Evolutionary conservation across 2,797 vertebrate species (phyloP).

Genomic region (Sciurus vulgaris): DNA sequence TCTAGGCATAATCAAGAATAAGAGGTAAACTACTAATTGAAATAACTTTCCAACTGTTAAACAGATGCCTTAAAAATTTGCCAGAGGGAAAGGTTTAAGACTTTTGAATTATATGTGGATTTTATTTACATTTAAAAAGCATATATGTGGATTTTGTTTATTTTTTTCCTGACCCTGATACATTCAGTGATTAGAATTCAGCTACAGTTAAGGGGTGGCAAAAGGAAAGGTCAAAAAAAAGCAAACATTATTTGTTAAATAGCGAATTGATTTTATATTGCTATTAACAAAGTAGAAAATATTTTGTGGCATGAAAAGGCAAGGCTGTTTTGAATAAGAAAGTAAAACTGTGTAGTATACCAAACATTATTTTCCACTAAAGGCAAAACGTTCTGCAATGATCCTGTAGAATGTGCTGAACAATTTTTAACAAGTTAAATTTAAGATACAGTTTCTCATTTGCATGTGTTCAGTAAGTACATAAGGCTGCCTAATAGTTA

Average conservation of each 20-base stretch:
- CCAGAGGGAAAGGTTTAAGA: not conserved
- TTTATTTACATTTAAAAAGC: not conserved
- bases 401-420: not conserved
- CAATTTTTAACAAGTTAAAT: conserved; percentile 20
- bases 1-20: not conserved
- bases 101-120: not conserved
- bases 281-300: too few relatives aligned
- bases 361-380: not conserved
- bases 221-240: not conserved
- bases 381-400: not conserved
- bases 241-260: not conserved
- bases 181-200: conserved; percentile 52
- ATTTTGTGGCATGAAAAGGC: too few relatives aligned
- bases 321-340: too few relatives aligned
- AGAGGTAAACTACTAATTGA: not conserved
- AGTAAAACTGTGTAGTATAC: not conserved
- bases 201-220: not conserved
- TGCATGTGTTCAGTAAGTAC: not conserved
- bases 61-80: conserved; percentile 43
- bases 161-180: not conserved
- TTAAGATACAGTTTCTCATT: not conserved
- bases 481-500: not conserved
- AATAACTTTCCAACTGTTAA: not conserved
- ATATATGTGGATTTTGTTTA: not conserved
- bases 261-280: too few relatives aligned